phyloP scores from a whole-genome alignment of 92 coral and sea anemone genomes.

The Palythoa caribaeorum region DNA sequence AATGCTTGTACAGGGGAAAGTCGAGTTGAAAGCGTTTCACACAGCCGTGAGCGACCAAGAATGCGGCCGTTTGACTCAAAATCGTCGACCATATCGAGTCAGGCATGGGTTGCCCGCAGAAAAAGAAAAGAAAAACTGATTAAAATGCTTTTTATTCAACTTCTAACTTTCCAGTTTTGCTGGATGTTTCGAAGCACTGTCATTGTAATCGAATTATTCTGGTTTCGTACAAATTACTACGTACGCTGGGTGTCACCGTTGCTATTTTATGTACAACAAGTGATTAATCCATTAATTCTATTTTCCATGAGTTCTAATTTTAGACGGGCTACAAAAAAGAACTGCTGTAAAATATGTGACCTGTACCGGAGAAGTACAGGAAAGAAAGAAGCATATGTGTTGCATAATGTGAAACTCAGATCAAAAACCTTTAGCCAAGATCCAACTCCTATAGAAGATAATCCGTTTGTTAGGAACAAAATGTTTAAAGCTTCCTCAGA shows the following conservation, averaged over 20 bases:
- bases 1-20: conserved; percentile 10
- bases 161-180: conserved; percentile 45
- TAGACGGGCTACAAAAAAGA: conserved; percentile 37
- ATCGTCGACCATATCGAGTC: not conserved
- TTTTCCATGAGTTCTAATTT: conserved; percentile 82
- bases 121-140: conserved; percentile 68
- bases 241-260: conserved; percentile 61
- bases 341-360: not conserved
- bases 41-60: conserved; percentile 10
- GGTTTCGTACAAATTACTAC: conserved; percentile 19
- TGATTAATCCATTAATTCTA: conserved; percentile 75
- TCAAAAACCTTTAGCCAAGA: not conserved
- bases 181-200: conserved; percentile 36
- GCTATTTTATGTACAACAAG: conserved; percentile 79
- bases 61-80: conserved; percentile 8
- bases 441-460: conserved; percentile 13
- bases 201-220: not conserved
- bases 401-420: not conserved
- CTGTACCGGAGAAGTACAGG: not conserved
- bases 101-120: conserved; percentile 46
- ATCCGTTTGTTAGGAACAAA: not conserved
- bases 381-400: not conserved
- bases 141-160: conserved; percentile 64
- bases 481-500: not conserved
- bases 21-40: conserved; percentile 36